Base-by-base conservation (phyloP, 2,797 vertebrate genomes). In the Manis pentadactyla region DNA sequence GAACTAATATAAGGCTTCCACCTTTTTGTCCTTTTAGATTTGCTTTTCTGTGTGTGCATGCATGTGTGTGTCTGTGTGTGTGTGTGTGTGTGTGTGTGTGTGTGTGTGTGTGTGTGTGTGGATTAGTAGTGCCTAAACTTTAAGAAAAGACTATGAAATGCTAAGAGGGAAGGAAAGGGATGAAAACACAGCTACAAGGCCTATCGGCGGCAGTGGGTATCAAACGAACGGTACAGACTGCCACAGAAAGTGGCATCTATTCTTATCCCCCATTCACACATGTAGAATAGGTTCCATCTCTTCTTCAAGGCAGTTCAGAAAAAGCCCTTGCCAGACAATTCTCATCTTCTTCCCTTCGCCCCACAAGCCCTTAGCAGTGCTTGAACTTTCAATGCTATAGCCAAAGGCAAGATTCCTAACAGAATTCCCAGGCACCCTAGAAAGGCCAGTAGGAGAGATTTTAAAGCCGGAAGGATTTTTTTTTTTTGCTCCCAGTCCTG, bases 381-480 rank as follows among this genome's bases (percentile, higher is more conserved):
- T 57, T 77, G 46, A 94, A 75, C 87, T 89, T 88, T 85, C 79
- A 92, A 34, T 57, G 59, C 66, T 42, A 55, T 13, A 53, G 63
- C 55, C 88, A 84, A 63, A 94, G 31, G 29, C 53, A n/a, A 74
- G 51, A 68, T 59, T 64, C n/a, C 69, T 69, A 77, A 59, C 34
- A 77, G 57, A 82, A 88, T 42, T 61, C 61, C 55, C 49, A 78
- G 64, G 31, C 73, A 82, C 55, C 39, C 23, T 8, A 12, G 42
- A 55, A 71, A 71, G 37, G 59, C 57, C 51, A 29, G 37, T 11
- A 84, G 37, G 46, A 73, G 84, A 79, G 61, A 96, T 23, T 29
- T 85, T 69, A 63, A 88, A 81, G 6, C 83, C 34, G 75, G 42
- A 74, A 69, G 21, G 57, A 17, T 46, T 69, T 75, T 69, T 53